Conservation (phyloP, 2,113 vertebrate species). For the Natator depressus region DNA sequence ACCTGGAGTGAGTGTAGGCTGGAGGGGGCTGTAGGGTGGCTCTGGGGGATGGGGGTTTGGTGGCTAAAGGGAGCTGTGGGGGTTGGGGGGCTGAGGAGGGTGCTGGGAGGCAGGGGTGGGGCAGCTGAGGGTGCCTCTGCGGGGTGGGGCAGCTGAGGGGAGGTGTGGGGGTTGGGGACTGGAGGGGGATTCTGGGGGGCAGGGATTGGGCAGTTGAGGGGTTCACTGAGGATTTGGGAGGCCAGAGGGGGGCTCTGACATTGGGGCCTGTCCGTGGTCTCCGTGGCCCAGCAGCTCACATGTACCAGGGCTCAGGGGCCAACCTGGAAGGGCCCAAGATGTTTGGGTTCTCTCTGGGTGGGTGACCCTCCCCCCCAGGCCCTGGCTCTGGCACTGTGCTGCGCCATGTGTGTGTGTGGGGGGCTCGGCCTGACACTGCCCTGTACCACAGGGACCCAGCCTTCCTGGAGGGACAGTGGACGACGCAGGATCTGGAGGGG, state of each 20-base stretch:
- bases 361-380: not conserved
- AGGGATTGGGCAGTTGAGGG: not conserved
- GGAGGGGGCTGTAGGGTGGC: too few species aligned
- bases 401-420: not conserved
- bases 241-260: not conserved
- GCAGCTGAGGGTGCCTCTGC: not conserved
- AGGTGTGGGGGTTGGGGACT: too few species aligned
- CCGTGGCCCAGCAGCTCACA: not conserved
- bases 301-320: not conserved
- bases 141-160: too few species aligned
- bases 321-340: not conserved
- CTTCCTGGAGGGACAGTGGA: slow-evolving; percentile 74
- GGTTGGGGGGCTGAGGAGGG: not conserved
- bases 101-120: not conserved
- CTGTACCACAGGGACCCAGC: slow-evolving; percentile 71
- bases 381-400: not conserved
- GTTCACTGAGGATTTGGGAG: too few species aligned
- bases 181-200: not conserved
- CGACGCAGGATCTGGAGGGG: slow-evolving; percentile 74
- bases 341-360: not conserved
- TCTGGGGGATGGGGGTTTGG: not conserved
- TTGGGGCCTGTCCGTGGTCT: not conserved
- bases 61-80: not conserved
- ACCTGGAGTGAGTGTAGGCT: slow-evolving; percentile 52
- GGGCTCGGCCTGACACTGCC: fast-evolving